Conservation (phyloP, 2,797 vertebrate species). For the Xyrichtys novacula region DNA sequence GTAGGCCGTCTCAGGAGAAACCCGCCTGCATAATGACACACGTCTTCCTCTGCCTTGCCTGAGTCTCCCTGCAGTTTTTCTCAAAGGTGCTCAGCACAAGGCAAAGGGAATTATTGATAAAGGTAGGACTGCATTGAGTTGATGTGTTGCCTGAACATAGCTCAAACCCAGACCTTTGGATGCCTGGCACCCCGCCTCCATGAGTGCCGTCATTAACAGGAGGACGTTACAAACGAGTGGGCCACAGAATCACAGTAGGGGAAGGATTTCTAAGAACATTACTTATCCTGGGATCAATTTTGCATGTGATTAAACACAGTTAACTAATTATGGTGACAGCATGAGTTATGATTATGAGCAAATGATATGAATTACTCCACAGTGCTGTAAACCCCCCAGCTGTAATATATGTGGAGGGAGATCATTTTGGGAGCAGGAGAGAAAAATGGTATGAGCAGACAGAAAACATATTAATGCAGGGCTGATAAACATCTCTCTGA, state of each 20-base stretch:
- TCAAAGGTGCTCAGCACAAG: slow-evolving; percentile 30
- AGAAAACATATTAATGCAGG: slow-evolving; percentile 70
- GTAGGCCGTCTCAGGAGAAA: slow-evolving; percentile 38
- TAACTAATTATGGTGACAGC: slow-evolving; percentile 75
- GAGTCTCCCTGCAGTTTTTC: slow-evolving; percentile 27
- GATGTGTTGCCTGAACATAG: slow-evolving; percentile 30
- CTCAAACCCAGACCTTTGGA: slow-evolving; percentile 18
- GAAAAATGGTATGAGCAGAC: slow-evolving; percentile 64
- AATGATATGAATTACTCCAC: slow-evolving; percentile 70
- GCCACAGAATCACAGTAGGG: slow-evolving; percentile 46
- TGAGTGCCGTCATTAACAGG: slow-evolving; percentile 46
- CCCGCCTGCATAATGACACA: slow-evolving; percentile 37
- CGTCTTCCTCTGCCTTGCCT: slow-evolving; percentile 13
- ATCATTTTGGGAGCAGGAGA: slow-evolving; percentile 52
- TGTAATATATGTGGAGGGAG: slow-evolving; percentile 69
- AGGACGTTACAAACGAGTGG: slow-evolving; percentile 46
- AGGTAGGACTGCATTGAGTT: slow-evolving; percentile 21
- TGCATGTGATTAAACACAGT: slow-evolving; percentile 80
- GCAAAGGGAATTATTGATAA: slow-evolving; percentile 61
- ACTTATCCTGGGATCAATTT: slow-evolving; percentile 78
- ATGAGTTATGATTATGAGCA: slow-evolving; percentile 76
- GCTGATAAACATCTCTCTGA: slow-evolving; percentile 68
- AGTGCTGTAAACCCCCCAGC: slow-evolving; percentile 36
- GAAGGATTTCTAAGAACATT: slow-evolving; percentile 62
- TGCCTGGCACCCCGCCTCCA: slow-evolving; percentile 20